These are phyloP conservation scores for Orchestes rusci DNA, from an alignment of 2,888 invertebrate species.

Conservation along the genomic window DNA sequence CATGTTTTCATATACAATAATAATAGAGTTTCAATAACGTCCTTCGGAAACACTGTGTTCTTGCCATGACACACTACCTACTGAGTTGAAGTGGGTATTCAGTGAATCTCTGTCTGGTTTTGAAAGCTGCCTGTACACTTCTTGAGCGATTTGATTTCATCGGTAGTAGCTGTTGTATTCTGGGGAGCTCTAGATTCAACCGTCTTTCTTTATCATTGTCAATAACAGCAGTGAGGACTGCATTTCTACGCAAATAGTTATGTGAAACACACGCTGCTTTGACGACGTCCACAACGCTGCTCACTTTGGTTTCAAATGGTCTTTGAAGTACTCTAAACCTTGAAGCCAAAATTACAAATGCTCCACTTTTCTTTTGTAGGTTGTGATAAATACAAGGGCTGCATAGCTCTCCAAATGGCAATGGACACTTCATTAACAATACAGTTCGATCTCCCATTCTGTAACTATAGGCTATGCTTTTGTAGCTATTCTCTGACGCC, in stretches of 20 bases:
- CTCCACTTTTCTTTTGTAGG: slow-evolving; percentile 26
- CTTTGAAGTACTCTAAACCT: slow-evolving; percentile 14
- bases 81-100: neutral
- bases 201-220: too few species aligned
- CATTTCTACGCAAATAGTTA: slow-evolving; percentile 21
- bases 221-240: too few species aligned
- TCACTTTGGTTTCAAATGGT: slow-evolving; percentile 24
- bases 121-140: neutral
- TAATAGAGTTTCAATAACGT: too few species aligned
- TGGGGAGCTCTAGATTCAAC: too few species aligned
- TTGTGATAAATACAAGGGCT: slow-evolving; percentile 25
- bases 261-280: slow-evolving; percentile 26
- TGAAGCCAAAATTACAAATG: slow-evolving; percentile 25
- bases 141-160: neutral
- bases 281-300: slow-evolving; percentile 18
- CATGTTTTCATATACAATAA: too few species aligned
- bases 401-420: slow-evolving; percentile 30
- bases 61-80: neutral
- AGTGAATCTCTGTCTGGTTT: neutral
- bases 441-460: slow-evolving; percentile 28
- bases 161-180: neutral
- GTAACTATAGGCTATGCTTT: slow-evolving; percentile 20
- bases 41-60: neutral
- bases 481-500: slow-evolving; percentile 11
- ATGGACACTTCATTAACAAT: slow-evolving; percentile 34